Evolutionary conservation across 1,140 invertebrate species (phyloP).

Genomic region (Batillaria attramentaria): DNA sequence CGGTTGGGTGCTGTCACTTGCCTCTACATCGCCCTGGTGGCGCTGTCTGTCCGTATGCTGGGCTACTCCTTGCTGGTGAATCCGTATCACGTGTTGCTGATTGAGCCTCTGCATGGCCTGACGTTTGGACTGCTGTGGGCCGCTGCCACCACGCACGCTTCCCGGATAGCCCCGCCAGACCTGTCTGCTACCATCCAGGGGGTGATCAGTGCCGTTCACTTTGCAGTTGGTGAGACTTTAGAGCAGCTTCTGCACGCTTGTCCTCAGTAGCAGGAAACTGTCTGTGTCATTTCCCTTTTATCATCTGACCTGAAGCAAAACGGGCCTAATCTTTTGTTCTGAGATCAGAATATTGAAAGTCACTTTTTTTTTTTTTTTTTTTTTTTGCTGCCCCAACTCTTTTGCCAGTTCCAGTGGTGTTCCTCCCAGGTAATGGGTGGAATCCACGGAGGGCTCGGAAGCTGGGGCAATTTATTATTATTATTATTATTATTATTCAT

Average conservation of each 20-base stretch:
- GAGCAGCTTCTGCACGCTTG: too few species aligned
- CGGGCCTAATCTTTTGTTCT: too few species aligned
- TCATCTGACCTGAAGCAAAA: too few species aligned
- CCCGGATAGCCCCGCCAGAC: conserved; percentile 42
- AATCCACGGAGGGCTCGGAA: too few species aligned
- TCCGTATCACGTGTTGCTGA: conserved; percentile 85
- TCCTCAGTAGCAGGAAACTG: too few species aligned
- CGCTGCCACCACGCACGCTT: conserved; percentile 69
- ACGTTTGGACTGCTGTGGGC: conserved; percentile 91
- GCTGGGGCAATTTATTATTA: too few species aligned
- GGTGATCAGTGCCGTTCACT: conserved; percentile 40
- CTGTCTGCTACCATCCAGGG: conserved; percentile 44
- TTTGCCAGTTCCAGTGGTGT: too few species aligned
- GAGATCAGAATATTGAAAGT: too few species aligned
- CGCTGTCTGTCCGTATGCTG: conserved; percentile 83
- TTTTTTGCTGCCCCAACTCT: too few species aligned
- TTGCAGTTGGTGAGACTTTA: conserved; percentile 47
- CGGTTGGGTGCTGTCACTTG: conserved; percentile 80
- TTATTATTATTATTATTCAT: too few species aligned
- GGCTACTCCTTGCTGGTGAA: conserved; percentile 84
- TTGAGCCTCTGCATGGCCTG: conserved; percentile 89
- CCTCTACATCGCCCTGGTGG: conserved; percentile 86
- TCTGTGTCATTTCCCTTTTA: neutral
- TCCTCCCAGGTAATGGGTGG: too few species aligned
- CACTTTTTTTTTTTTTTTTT: too few species aligned